Base-by-base conservation (phyloP, 2,888 invertebrate species). In the Melieria picta region DNA sequence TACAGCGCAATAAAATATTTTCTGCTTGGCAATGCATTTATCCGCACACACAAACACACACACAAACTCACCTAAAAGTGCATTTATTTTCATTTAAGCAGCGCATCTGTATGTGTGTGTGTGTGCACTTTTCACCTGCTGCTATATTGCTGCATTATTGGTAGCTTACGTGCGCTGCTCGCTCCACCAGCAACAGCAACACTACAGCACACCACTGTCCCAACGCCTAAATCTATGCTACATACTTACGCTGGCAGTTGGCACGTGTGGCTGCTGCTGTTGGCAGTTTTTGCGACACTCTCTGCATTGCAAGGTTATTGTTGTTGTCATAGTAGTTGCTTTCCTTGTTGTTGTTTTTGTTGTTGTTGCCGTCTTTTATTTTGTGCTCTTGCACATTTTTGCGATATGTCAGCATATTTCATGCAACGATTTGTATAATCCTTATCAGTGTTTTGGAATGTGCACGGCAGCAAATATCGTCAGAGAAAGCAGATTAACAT, bases 401-500 rank as follows among this genome's bases (percentile, higher is more conserved):
- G n/a, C 30, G 47, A 63, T 57, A 47, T 68, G 67, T 57, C 64
- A 72, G 58, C 64, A 64, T 67, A 67, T 72, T 72, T 72, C 50
- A 61, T 52, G 63, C 50, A 67, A 60, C 61, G 65, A 61, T 71
- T 71, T 66, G 62, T 52, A 56, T 48, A 60, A 62, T 60, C 48
- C 48, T 43, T n/a, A 45, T 62, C 57, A 30, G 30, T 30, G 30
- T 30, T 30, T 30, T 30, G 30, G 30, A 30, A 58, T 11, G 55
- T 7, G 11, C 42, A 46, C 11, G 55, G 43, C 65, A 55, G 65
- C 30, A 16, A 65, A 65, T 65, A 55, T 55, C 11, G 65, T 55
- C 52, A 55, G 55, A 65, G 65, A 13, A 65, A 43, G 55, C 65
- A 55, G 65, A 65, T 65, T 65, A 65, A 65, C 65, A 55, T 30